Evolutionary conservation across 2,888 invertebrate genomes (phyloP).

Genomic region (Cataglyphis albicans): DNA sequence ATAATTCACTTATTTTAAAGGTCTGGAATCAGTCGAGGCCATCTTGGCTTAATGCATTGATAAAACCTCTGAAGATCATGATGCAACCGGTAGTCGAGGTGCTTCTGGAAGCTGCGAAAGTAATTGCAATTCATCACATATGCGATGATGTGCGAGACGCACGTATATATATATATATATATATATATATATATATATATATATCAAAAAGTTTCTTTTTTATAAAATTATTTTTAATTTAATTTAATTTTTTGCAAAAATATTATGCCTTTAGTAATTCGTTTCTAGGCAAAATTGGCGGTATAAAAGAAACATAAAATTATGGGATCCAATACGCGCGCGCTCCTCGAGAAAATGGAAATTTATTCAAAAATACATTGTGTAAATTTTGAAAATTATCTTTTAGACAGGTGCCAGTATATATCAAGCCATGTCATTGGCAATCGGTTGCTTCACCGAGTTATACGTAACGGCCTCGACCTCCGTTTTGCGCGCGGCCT

Average conservation of each 20-base stretch:
- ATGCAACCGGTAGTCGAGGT: conserved; percentile 90
- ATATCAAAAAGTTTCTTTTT: not conserved
- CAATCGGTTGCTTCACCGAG: conserved; percentile 90
- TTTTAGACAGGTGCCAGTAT: conserved; percentile 91
- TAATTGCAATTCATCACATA: conserved; percentile 63
- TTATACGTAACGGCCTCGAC: conserved; percentile 90
- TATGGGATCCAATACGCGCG: not conserved
- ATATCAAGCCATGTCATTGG: conserved; percentile 93
- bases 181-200: too few species aligned
- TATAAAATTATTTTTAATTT: too few species aligned
- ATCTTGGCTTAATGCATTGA: conserved; percentile 91
- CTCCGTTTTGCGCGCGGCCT: conserved; percentile 87
- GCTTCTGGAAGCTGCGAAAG: conserved; percentile 89
- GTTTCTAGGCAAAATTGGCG: not conserved
- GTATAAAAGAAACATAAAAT: conserved; percentile 1
- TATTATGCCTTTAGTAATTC: not conserved
- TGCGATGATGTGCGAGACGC: not conserved
- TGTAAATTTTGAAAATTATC: conserved; percentile 8
- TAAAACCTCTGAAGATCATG: conserved; percentile 89
- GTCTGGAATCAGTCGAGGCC: conserved; percentile 94
- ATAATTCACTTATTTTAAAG: conserved; percentile 84
- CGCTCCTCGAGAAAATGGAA: not conserved
- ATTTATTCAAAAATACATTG: not conserved
- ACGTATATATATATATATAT: too few species aligned
- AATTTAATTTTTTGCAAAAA: not conserved